Conservation (phyloP, 1,140 invertebrate species). For the Pseudomyrmex gracilis region DNA sequence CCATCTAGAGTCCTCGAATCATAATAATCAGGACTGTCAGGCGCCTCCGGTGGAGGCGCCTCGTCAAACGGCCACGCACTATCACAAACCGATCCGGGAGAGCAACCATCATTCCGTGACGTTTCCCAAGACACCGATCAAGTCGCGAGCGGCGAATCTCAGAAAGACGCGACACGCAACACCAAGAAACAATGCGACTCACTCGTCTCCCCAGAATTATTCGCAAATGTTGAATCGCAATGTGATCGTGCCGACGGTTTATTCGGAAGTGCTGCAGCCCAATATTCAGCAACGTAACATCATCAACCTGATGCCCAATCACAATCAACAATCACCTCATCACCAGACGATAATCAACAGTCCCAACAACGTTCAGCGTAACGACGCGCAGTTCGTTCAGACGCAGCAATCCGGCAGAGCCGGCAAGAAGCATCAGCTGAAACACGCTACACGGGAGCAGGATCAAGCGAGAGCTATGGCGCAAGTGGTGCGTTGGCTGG, state of each 20-base stretch:
- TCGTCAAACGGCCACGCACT: constrained; percentile 61
- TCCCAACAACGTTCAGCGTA: constrained; percentile 75
- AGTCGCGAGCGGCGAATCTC: constrained; percentile 72
- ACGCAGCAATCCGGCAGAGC: constrained; percentile 75
- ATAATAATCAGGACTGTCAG: constrained; percentile 72
- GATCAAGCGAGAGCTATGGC: constrained; percentile 91
- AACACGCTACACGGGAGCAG: constrained; percentile 89
- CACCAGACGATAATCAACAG: constrained; percentile 70
- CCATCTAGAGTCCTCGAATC: constrained; percentile 74
- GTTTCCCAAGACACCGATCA: constrained; percentile 76
- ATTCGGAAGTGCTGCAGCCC: constrained; percentile 30
- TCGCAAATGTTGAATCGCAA: constrained; percentile 70
- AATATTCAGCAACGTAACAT: constrained; percentile 47
- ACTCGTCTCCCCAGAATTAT: constrained; percentile 70
- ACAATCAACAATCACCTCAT: constrained; percentile 57
- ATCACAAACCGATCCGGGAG: constrained; percentile 80
- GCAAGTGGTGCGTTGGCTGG: constrained; percentile 87
- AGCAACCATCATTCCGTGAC: constrained; percentile 73
- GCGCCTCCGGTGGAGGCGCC: constrained; percentile 58
- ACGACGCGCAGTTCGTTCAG: constrained; percentile 74
- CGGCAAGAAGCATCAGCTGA: constrained; percentile 87
- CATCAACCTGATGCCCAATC: constrained; percentile 59
- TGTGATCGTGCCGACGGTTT: constrained; percentile 48
- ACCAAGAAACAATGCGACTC: constrained; percentile 61
- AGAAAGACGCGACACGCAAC: constrained; percentile 71